A percentile compares a stretch with the other conserved stretches of the same genome.
Conservation (phyloP, 2,113 vertebrate genomes). For the Mixornis gularis region DNA sequence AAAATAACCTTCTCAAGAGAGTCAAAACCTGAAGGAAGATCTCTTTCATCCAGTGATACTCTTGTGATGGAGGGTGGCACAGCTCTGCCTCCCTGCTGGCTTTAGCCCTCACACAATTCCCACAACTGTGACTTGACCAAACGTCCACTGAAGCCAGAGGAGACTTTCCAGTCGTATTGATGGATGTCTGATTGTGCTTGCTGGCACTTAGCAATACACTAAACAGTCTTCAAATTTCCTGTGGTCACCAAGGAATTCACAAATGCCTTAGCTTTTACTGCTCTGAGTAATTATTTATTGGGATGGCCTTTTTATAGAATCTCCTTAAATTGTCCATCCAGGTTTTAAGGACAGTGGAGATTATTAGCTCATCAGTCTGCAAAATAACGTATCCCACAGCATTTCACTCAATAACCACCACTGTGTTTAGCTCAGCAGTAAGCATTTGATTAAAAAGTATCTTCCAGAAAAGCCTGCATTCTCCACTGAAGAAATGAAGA, state of each 20-base stretch:
- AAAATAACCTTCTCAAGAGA: neutral
- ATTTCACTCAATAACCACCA: slow-evolving; percentile 24
- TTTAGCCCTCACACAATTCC: neutral
- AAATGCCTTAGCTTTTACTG: slow-evolving; percentile 25
- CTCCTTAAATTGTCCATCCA: slow-evolving; percentile 9
- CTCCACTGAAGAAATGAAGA: neutral
- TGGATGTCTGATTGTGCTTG: neutral
- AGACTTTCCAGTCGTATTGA: neutral
- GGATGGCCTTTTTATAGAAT: slow-evolving; percentile 43
- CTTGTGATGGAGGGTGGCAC: neutral
- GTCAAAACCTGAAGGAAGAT: neutral
- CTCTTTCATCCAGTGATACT: accelerated
- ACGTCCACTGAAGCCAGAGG: neutral
- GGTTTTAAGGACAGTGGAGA: neutral
- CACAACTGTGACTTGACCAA: neutral
- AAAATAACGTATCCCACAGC: neutral
- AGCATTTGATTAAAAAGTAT: slow-evolving; percentile 4
- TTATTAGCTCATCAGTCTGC: slow-evolving; percentile 37
- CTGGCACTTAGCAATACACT: neutral
- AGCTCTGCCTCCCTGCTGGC: neutral
- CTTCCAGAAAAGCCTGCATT: neutral
- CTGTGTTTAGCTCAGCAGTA: slow-evolving; percentile 44
- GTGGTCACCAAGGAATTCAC: slow-evolving; percentile 21
- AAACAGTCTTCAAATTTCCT: slow-evolving; percentile 5
- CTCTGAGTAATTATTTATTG: slow-evolving; percentile 56